Percentiles rank a stretch among this genome's conserved stretches.
phyloP scores from a whole-genome alignment of 2,797 vertebrate species.

The Centropyge bicolor region DNA sequence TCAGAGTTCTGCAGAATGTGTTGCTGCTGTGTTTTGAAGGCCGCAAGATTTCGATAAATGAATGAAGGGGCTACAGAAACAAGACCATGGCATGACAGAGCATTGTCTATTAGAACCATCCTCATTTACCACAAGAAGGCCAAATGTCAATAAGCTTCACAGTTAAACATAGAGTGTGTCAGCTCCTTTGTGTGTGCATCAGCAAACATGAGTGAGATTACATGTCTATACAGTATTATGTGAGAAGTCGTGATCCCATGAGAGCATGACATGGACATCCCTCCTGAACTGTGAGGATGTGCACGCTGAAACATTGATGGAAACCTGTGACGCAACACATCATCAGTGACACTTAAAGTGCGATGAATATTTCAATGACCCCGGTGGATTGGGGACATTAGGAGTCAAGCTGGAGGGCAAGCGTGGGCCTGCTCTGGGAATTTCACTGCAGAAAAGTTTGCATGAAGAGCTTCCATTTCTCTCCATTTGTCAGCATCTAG shows the following conservation, averaged over 20 bases:
- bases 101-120: slow-evolving; percentile 12
- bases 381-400: slow-evolving; percentile 25
- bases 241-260: slow-evolving; percentile 35
- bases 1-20: slow-evolving; percentile 5
- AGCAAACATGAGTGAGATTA: slow-evolving; percentile 41
- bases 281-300: slow-evolving; percentile 46
- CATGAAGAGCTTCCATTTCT: slow-evolving; percentile 22
- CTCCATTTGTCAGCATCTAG: slow-evolving; percentile 10
- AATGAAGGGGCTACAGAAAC: slow-evolving; percentile 28
- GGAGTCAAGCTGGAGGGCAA: slow-evolving; percentile 58
- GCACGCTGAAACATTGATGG: slow-evolving; percentile 70
- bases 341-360: slow-evolving; percentile 69
- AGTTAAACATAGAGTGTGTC: slow-evolving; percentile 31
- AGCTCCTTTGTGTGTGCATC: slow-evolving; percentile 36
- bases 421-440: slow-evolving; percentile 27
- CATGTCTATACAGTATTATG: slow-evolving; percentile 15
- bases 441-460: slow-evolving; percentile 37
- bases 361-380: slow-evolving; percentile 77
- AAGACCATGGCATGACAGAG: slow-evolving; percentile 28
- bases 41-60: slow-evolving; percentile 29
- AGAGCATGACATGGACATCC: slow-evolving; percentile 39
- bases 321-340: slow-evolving; percentile 53
- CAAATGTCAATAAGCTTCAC: slow-evolving; percentile 54
- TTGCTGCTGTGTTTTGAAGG: slow-evolving; percentile 22
- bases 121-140: slow-evolving; percentile 49